Percentiles rank a stretch among this genome's conserved stretches.
Conservation (phyloP, 2,888 invertebrate genomes). For the Sinopyrophorus schimmeli region DNA sequence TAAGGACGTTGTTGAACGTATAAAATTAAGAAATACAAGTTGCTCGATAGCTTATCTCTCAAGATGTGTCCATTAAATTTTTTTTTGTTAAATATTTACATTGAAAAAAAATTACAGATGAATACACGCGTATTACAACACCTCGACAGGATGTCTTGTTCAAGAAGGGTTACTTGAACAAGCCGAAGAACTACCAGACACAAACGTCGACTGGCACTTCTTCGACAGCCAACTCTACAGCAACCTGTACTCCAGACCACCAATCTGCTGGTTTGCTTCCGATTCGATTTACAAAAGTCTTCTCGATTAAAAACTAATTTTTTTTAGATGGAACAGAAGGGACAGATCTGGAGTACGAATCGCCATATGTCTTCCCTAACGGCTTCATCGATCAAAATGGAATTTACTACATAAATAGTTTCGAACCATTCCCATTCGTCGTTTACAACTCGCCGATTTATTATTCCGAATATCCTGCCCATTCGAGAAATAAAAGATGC, state of each 20-base stretch:
- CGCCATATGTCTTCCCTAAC: constrained; percentile 55
- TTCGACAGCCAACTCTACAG: constrained; percentile 49
- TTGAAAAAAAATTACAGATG: no score
- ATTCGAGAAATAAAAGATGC: constrained; percentile 48
- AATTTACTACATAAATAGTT: constrained; percentile 58
- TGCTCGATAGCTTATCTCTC: no score
- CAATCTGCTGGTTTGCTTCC: constrained; percentile 56
- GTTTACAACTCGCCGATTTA: constrained; percentile 53
- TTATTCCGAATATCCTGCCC: constrained; percentile 48
- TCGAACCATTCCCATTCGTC: constrained; percentile 53
- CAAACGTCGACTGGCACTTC: constrained; percentile 52
- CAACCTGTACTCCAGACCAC: constrained; percentile 55
- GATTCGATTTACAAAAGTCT: no score
- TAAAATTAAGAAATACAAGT: no score
- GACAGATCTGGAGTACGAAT: constrained; percentile 54
- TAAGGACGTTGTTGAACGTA: no score
- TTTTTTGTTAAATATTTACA: no score
- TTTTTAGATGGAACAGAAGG: constrained; percentile 43
- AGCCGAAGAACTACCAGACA: constrained; percentile 57
- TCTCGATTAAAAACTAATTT: no score
- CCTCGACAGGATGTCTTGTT: constrained; percentile 72
- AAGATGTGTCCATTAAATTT: no score
- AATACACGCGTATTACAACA: constrained; percentile 71
- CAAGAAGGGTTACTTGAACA: constrained; percentile 68
- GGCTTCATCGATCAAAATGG: constrained; percentile 59